These are phyloP conservation scores for Vanessa tameamea DNA, from an alignment of 1,140 invertebrate species.

Conservation along the genomic window DNA sequence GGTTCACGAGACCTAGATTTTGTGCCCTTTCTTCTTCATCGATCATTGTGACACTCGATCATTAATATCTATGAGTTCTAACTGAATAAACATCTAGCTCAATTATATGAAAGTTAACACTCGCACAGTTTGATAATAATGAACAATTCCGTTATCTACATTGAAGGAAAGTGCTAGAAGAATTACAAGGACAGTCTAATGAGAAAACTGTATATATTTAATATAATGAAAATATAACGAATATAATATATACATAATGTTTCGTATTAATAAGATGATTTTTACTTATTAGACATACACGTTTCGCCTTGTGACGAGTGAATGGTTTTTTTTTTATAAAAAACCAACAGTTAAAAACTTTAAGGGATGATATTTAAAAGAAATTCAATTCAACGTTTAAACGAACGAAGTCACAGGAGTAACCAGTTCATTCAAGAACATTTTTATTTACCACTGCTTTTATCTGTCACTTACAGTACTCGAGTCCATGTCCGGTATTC, in stretches of 20 bases:
- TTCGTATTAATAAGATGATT: no score
- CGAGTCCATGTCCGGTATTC: slow-evolving; percentile 52
- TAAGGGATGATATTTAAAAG: no score
- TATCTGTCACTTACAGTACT: slow-evolving; percentile 15
- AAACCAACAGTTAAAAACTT: no score
- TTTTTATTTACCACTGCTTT: slow-evolving; percentile 23
- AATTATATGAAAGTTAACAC: slow-evolving; percentile 28
- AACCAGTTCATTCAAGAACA: not conserved
- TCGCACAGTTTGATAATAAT: slow-evolving; percentile 10
- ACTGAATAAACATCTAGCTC: slow-evolving; percentile 38
- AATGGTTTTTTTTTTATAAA: no score
- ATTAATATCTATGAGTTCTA: slow-evolving; percentile 48
- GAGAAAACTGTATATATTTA: no score
- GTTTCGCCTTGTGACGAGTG: no score
- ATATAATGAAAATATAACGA: no score
- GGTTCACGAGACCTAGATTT: slow-evolving; percentile 39
- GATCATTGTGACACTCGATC: slow-evolving; percentile 42
- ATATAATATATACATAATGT: no score
- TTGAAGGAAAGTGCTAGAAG: no score
- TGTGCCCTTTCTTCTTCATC: slow-evolving; percentile 45
- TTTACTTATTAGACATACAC: no score
- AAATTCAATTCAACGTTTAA: not conserved
- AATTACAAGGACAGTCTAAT: not conserved
- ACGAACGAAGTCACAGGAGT: not conserved
- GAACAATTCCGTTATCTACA: not conserved